Conservation (phyloP, 2,888 invertebrate genomes). For the Sussaba pulchella region DNA sequence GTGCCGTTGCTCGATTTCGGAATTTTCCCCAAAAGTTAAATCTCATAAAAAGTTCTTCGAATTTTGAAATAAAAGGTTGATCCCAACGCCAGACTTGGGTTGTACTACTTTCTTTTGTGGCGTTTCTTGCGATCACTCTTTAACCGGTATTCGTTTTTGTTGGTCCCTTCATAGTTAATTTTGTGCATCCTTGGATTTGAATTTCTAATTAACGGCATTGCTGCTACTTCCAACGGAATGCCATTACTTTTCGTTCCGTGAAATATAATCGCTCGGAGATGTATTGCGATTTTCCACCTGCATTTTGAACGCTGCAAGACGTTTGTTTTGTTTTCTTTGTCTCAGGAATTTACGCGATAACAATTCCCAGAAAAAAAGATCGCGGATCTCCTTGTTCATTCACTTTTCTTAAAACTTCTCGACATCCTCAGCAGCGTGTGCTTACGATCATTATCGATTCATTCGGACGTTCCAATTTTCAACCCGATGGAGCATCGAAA, state of each 20-base stretch:
- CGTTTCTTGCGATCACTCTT: conserved; percentile 9
- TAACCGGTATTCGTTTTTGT: not conserved
- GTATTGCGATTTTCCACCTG: not conserved
- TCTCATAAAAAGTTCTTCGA: conserved; percentile 58
- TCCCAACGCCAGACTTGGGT: conserved; percentile 1
- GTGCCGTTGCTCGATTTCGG: conserved; percentile 43
- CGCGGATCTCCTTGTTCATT: conserved; percentile 22
- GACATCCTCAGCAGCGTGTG: conserved; percentile 11
- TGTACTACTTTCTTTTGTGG: not conserved
- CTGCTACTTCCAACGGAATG: conserved; percentile 41
- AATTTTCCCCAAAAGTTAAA: conserved; percentile 71
- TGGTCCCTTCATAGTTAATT: conserved; percentile 11
- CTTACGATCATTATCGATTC: conserved; percentile 17
- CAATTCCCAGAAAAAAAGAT: not conserved
- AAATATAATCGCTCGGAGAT: not conserved
- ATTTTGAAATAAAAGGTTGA: conserved; percentile 8
- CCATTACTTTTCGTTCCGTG: conserved; percentile 25
- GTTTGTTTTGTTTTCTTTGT: conserved; percentile 5
- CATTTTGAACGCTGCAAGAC: not conserved
- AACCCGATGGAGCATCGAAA: conserved; percentile 75
- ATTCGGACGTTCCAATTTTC: conserved; percentile 14
- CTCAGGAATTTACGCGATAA: not conserved
- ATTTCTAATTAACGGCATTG: conserved; percentile 18
- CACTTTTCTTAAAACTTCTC: conserved; percentile 32
- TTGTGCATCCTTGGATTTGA: not conserved